Evolutionary conservation across 2,888 invertebrate genomes (phyloP).

Genomic region (Pachycephus smyrnensis): DNA sequence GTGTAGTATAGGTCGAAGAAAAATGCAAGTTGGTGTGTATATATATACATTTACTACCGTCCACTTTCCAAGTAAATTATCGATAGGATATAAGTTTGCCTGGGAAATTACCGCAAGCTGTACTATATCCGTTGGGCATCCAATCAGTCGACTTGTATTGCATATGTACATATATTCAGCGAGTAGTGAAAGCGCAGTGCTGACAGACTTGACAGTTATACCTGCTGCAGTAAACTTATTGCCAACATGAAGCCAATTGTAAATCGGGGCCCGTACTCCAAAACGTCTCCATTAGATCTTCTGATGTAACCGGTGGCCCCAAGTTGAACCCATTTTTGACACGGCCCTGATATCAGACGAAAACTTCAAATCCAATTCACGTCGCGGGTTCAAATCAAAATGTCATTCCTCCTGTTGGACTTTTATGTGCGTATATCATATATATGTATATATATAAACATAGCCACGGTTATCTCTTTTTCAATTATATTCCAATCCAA

Average conservation of each 20-base stretch:
- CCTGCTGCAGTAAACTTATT: constrained; percentile 48
- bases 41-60: background rate
- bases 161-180: background rate
- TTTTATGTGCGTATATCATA: background rate
- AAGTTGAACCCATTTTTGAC: background rate
- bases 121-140: constrained; percentile 18
- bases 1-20: background rate
- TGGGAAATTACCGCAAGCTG: constrained; percentile 24
- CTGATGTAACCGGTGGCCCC: constrained; percentile 14
- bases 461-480: background rate
- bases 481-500: background rate
- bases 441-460: background rate
- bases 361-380: constrained; percentile 30
- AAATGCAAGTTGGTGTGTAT: background rate
- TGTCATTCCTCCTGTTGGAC: constrained; percentile 16
- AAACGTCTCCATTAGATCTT: constrained; percentile 46
- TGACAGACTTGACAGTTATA: constrained; percentile 50
- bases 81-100: constrained; percentile 30
- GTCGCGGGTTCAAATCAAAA: constrained; percentile 37
- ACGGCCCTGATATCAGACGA: background rate
- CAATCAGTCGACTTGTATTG: constrained; percentile 36
- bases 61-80: constrained; percentile 19
- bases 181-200: constrained; percentile 42
- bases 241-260: constrained; percentile 44
- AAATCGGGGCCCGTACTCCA: constrained; percentile 46